phyloP scores from a whole-genome alignment of 2,113 vertebrate genomes.

The Dasyurus viverrinus region DNA sequence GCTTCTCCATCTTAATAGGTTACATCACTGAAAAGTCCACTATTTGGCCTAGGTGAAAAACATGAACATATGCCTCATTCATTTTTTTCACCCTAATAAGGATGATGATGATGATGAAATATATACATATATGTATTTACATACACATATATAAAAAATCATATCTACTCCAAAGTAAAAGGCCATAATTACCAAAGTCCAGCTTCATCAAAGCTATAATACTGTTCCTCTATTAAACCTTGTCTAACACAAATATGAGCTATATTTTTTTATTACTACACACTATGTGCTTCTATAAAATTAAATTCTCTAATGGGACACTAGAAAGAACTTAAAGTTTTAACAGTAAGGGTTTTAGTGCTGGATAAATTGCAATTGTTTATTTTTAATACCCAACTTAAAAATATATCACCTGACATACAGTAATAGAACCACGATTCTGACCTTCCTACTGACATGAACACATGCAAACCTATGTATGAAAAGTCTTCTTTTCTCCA shows the following conservation, averaged over 20 bases:
- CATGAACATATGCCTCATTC: slow-evolving; percentile 76
- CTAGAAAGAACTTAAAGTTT: slow-evolving; percentile 31
- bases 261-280: slow-evolving; percentile 25
- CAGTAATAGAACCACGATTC: slow-evolving; percentile 11
- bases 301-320: slow-evolving; percentile 57
- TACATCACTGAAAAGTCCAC: slow-evolving; percentile 85
- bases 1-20: slow-evolving; percentile 83
- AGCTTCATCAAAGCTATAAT: neutral
- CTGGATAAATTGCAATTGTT: neutral
- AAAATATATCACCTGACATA: slow-evolving; percentile 60
- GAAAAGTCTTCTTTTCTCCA: neutral
- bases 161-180: slow-evolving; percentile 54
- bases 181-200: slow-evolving; percentile 46
- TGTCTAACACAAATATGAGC: neutral
- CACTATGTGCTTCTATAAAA: slow-evolving; percentile 51
- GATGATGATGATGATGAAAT: slow-evolving; percentile 47
- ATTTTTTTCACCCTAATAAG: slow-evolving; percentile 66
- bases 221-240: neutral
- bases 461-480: slow-evolving; percentile 4
- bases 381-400: slow-evolving; percentile 58
- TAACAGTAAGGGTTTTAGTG: slow-evolving; percentile 60
- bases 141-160: slow-evolving; percentile 57
- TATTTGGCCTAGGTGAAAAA: slow-evolving; percentile 84
- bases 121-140: neutral
- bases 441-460: slow-evolving; percentile 59